phyloP scores from a whole-genome alignment of 2,113 vertebrate genomes.

The Rhea pennata region DNA sequence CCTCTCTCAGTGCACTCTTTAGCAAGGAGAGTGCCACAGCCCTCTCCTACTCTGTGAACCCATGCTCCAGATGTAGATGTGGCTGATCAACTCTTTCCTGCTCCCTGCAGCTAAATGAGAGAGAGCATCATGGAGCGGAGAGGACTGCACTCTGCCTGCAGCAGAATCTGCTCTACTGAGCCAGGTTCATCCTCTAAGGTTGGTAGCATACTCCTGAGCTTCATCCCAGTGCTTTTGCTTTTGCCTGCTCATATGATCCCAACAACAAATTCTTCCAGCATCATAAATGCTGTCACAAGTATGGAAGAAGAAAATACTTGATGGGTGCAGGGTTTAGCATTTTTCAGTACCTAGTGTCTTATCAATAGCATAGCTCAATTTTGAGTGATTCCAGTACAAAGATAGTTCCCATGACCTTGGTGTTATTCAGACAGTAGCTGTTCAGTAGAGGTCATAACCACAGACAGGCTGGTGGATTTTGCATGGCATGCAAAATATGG shows the following conservation, averaged over 20 bases:
- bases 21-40: not conserved
- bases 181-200: not conserved
- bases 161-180: not conserved
- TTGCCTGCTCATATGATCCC: not conserved
- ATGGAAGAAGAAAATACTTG: not conserved
- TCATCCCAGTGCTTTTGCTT: not conserved
- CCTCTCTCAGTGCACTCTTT: not conserved
- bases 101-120: not conserved
- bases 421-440: not conserved
- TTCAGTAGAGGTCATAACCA: not conserved
- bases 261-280: not conserved
- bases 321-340: not conserved
- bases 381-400: not conserved
- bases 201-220: not conserved
- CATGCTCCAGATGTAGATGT: not conserved
- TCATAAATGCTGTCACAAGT: not conserved
- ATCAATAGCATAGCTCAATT: not conserved
- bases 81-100: not conserved
- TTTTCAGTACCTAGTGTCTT: not conserved
- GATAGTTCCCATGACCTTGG: not conserved
- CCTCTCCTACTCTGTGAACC: not conserved
- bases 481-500: not conserved
- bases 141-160: not conserved
- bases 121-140: not conserved
- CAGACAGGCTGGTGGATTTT: not conserved